Conservation (phyloP, 1,140 invertebrate genomes). For the Drosophila paulistorum region DNA sequence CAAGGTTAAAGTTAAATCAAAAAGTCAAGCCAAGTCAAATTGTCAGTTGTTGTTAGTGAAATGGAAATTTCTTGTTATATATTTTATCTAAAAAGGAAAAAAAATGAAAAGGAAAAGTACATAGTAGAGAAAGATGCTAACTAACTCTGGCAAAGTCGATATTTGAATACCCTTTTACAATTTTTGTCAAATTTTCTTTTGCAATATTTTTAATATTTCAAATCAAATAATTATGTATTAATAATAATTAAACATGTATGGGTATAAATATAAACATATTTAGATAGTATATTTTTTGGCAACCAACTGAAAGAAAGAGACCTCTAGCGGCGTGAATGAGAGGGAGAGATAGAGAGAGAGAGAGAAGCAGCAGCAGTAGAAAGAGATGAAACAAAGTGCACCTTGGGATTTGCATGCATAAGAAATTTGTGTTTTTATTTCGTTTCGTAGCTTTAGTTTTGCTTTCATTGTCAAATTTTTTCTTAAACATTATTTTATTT, state of each 20-base stretch:
- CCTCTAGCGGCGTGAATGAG: no score
- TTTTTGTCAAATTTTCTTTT: no score
- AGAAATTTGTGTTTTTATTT: constrained; percentile 42
- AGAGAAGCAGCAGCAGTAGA: no score
- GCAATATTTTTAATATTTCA: no score
- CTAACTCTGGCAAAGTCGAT: constrained; percentile 10
- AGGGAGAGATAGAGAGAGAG: no score
- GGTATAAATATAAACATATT: no score
- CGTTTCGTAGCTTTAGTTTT: not conserved
- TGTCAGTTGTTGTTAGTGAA: constrained; percentile 37
- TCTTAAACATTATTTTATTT: not conserved
- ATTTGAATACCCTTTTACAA: not conserved
- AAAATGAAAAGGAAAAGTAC: no score
- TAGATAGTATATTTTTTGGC: no score
- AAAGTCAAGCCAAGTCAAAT: constrained; percentile 47
- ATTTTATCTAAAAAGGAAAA: constrained; percentile 23
- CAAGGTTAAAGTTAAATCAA: constrained; percentile 23
- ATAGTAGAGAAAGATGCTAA: constrained; percentile 30
- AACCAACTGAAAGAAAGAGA: no score
- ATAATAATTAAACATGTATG: no score
- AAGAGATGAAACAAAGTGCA: not conserved
- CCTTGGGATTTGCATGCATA: constrained; percentile 65
- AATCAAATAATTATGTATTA: no score
- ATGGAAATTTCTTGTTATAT: constrained; percentile 57
- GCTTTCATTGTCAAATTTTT: not conserved